Evolutionary conservation across 1,140 invertebrate species (phyloP), one percentile per base, ranked within the genome.

Genomic region (Pomacea maculata): DNA sequence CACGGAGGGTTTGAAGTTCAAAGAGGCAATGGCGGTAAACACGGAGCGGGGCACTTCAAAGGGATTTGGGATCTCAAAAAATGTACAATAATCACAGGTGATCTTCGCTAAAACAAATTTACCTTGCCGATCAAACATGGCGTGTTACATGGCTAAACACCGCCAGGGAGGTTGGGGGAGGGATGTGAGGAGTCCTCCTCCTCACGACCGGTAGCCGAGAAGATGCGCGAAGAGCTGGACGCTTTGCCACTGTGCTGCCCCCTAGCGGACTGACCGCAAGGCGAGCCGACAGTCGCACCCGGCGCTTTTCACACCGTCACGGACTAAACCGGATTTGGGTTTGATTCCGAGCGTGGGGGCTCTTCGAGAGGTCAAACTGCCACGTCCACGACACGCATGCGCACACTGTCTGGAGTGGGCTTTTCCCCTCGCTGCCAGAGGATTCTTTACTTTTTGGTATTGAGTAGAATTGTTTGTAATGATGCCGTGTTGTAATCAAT

Each of bases 51-150:
- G n/a, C 71, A 84, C 82, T 82, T 86, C 85, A 86, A 86, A 86
- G 80, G 82, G 68, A 52, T 57, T n/a, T 45, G 65, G 64, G 80
- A 29, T 73, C 80, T 81, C 65, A 72, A 86, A 83, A 86, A 86
- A 84, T 82, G 85, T 82, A 77, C 75, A 83, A 80, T 86, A 86
- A 86, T 84, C 85, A 84, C 85, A 84, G 78, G 85, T 84, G 85
- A 84, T 83, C 80, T 75, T 72, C 78, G 79, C 68, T 76, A 82
- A 81, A 86, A 83, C 82, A 86, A 86, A 86, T 84, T 84, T 86
- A 81, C 83, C 75, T 79, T 82, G 80, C 68, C 75, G 81, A 83
- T 83, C 82, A 83, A 85, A 85, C 81, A 85, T 74, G 67, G 73
- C 68, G 63, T 75, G 75, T 80, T 82, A 64, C 63, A 75, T 70